Evolutionary conservation across 2,113 vertebrate genomes (phyloP), one percentile per base, ranked within the genome.

Genomic region (Paradisaea rubra): DNA sequence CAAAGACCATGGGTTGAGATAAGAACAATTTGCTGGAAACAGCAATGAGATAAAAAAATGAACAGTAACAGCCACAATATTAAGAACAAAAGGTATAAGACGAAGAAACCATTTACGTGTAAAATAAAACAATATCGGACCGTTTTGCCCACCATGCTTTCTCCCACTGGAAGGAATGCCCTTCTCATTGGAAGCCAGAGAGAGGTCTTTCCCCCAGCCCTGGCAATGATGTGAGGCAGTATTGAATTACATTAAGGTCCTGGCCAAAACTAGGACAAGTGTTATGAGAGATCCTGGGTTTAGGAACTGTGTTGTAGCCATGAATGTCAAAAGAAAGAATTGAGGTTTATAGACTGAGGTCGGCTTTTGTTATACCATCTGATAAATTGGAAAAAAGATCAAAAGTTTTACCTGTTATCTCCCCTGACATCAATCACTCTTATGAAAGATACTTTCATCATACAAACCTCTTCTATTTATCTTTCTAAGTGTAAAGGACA

Each of bases 351-450:
- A 64, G 69, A 15, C 70, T 74, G 44, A 88, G 27, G 17, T n/a
- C 35, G 33, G 47, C 41, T 89, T 91, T 79, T 88, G 35, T 85
- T 71, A 68, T 50, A 69, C 37, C 27, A 60, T 60, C 33, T 85
- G 60, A 84, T 53, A n/a, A 93, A 82, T 12, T 60, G 53, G 57
- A 61, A 86, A 85, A 94, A 90, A 69, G 12, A 80, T 69, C 15
- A 69, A 56, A 90, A 86, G n/a, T 37, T 82, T 82, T 89, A 50
- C 47, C 42, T 66, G 14, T 20, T 82, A 50, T 73, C 74, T 59
- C 16, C 30, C 82, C 24, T 76, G 65, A 47, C 56, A 88, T 69
- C 44, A 74, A 11, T 87, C 57, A 47, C 66, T 81, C 7, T 66
- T 60, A 41, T 56, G 57, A 91, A 88, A 83, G 24, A 61, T 21